These are phyloP conservation scores for Amblyornis subalaris DNA, from an alignment of 2,113 vertebrate genomes.

Conservation along the genomic window DNA sequence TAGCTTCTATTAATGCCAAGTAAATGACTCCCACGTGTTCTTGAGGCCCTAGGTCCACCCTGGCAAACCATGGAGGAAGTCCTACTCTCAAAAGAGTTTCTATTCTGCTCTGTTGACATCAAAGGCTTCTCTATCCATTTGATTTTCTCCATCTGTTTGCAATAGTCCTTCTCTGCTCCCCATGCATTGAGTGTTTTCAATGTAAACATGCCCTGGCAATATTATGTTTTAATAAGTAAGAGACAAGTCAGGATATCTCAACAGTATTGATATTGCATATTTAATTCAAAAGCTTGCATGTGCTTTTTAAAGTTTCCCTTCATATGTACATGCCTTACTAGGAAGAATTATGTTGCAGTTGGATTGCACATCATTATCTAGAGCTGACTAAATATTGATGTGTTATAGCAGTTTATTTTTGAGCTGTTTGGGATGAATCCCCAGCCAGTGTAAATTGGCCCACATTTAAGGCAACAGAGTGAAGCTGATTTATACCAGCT, in stretches of 20 bases:
- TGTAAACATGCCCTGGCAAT: constrained; percentile 30
- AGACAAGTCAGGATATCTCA: constrained; percentile 9
- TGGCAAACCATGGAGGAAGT: neutral
- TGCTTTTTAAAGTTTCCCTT: constrained; percentile 41
- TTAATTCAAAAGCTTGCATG: constrained; percentile 50
- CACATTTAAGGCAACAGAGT: constrained; percentile 54
- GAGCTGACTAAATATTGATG: constrained; percentile 6
- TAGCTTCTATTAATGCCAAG: neutral
- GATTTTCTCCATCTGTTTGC: neutral
- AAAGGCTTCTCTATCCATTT: neutral
- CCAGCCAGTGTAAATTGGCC: constrained; percentile 52
- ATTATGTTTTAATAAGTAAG: neutral
- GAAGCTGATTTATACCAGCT: constrained; percentile 61
- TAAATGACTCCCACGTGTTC: neutral
- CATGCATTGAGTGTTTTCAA: neutral
- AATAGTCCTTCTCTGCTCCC: neutral
- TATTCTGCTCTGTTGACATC: neutral
- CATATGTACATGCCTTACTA: neutral
- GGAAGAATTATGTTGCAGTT: neutral
- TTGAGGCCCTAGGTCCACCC: neutral
- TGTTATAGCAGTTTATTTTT: constrained; percentile 12
- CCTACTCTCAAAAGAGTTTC: neutral
- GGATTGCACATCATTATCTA: neutral
- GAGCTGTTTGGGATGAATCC: constrained; percentile 25
- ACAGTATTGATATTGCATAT: constrained; percentile 46